Evolutionary conservation across 2,888 invertebrate species (phyloP), one percentile per base, ranked within the genome.

Genomic region (Erebia aethiops): DNA sequence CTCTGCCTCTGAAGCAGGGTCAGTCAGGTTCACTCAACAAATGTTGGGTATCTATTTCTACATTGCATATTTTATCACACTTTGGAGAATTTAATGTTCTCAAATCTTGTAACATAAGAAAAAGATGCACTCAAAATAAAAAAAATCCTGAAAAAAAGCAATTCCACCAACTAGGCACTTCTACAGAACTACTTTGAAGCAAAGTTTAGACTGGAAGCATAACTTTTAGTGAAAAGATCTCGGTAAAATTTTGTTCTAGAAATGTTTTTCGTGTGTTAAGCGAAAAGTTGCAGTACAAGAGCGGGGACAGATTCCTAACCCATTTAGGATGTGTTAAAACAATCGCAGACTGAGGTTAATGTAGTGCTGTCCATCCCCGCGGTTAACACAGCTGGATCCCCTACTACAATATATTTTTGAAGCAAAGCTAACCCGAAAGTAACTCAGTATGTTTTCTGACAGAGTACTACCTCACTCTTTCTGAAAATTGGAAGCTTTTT

Each of bases 251-350:
- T 60, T 46, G 58, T 52, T 60, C 35, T 64, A 18, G 26, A 58
- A 70, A 70, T 58, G 64, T 65, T 65, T 60, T 68, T 66, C 68
- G 66, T 71, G 58, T 61, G 49, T 51, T 61, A 26, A 70, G 64
- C 21, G 57, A 11, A 69, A 68, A 72, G 70, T 70, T 74, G 67
- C 21, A 49, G 56, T 65, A 61, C 65, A 65, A 68, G 68, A 58
- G 11, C 58, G 21, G 43, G 76, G 85, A 84, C 81, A 83, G 84
- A 77, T 79, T 78, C 81, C 82, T 85, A 84, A 83, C 85, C 85
- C 86, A 87, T 89, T 89, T 89, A 84, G 81, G 83, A 82, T 77
- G 83, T 74, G 80, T 80, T 84, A 85, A 82, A 89, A 67, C 88
- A 87, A 88, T 87, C 81, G 82, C 82, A 81, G 84, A 82, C 82